These are phyloP conservation scores for Sarotherodon lohbergeri DNA, from an alignment of 2,113 vertebrate species.

Conservation along the genomic window DNA sequence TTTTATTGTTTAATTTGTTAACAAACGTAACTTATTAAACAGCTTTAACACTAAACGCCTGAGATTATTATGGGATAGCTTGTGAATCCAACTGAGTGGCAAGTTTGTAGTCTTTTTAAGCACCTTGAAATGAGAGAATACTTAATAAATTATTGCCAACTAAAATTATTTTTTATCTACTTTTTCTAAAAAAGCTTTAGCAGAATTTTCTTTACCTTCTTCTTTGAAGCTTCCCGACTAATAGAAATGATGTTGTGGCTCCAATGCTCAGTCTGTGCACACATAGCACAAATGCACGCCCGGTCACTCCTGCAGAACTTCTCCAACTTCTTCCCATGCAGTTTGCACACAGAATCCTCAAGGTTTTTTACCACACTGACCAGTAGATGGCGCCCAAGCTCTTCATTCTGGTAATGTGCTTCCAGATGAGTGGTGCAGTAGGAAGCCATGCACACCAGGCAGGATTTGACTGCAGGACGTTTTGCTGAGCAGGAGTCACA, in stretches of 20 bases:
- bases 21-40: not conserved
- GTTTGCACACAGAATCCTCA: constrained; percentile 41
- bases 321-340: constrained; percentile 60
- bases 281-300: constrained; percentile 62
- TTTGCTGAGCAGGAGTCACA: constrained; percentile 68
- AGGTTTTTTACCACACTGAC: constrained; percentile 76
- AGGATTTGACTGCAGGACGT: constrained; percentile 61
- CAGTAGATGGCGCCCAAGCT: constrained; percentile 81
- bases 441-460: constrained; percentile 69
- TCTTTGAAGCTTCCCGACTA: constrained; percentile 10
- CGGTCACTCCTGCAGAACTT: constrained; percentile 60
- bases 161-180: not conserved
- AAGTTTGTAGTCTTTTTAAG: too few species aligned
- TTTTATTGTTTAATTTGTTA: not conserved
- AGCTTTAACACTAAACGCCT: not conserved
- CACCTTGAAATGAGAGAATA: not conserved
- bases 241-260: constrained; percentile 62
- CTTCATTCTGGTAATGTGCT: constrained; percentile 49
- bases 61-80: not conserved
- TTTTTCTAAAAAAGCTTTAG: not conserved
- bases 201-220: constrained; percentile 10
- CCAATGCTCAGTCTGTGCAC: constrained; percentile 59
- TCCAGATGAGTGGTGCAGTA: constrained; percentile 70
- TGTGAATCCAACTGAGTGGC: not conserved
- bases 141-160: not conserved